Conservation (phyloP, 1,140 invertebrate genomes). For the Halesus radiatus region DNA sequence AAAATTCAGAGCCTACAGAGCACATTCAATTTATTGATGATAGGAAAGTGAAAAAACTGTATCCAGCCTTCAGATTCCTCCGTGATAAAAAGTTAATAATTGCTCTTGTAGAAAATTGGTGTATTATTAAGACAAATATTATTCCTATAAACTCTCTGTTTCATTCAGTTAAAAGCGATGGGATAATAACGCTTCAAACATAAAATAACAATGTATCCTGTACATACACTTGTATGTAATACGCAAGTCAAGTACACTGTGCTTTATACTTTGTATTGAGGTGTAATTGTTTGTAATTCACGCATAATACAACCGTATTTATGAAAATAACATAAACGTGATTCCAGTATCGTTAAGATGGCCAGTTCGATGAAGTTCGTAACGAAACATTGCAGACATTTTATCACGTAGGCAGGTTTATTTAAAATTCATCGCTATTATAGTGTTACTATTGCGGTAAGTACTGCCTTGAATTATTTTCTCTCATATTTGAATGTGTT, state of each 20-base stretch:
- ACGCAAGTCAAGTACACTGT: background rate
- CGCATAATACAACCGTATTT: conserved; percentile 52
- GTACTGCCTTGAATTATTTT: too few relatives aligned
- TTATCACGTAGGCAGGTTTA: background rate
- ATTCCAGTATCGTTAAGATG: background rate
- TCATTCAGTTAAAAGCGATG: conserved; percentile 9
- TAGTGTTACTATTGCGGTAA: too few relatives aligned
- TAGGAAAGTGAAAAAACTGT: too few relatives aligned
- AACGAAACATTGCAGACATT: background rate
- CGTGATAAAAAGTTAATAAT: too few relatives aligned
- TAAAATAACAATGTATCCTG: conserved; percentile 34
- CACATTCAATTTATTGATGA: too few relatives aligned
- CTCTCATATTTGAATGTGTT: too few relatives aligned
- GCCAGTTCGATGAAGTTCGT: background rate
- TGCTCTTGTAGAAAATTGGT: conserved; percentile 19
- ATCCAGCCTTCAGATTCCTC: too few relatives aligned
- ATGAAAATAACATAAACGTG: conserved; percentile 21
- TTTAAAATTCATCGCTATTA: too few relatives aligned
- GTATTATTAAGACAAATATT: conserved; percentile 50
- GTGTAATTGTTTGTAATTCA: conserved; percentile 53
- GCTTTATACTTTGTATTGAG: background rate
- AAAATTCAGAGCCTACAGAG: too few relatives aligned
- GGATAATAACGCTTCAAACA: conserved; percentile 44
- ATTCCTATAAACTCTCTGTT: conserved; percentile 44
- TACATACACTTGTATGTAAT: background rate